These are phyloP conservation scores for Venustoraphidia nigricollis DNA, from an alignment of 2,888 invertebrate species.

Conservation along the genomic window DNA sequence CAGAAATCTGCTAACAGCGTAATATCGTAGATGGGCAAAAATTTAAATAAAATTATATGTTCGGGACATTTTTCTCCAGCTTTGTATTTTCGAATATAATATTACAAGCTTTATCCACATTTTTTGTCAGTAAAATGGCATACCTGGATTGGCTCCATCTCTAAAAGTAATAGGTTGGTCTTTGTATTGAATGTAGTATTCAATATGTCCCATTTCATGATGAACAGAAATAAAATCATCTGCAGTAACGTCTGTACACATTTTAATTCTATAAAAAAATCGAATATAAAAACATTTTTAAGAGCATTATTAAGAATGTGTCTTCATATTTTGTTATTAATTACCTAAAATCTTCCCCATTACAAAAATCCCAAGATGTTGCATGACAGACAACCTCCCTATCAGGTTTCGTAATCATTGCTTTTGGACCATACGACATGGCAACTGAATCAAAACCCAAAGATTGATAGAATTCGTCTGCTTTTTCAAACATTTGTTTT, in stretches of 20 bases:
- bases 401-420: constrained; percentile 41
- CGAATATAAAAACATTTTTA: not conserved
- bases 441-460: constrained; percentile 42
- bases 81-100: too few relatives aligned
- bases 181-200: constrained; percentile 45
- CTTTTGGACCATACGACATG: constrained; percentile 38
- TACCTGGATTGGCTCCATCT: constrained; percentile 32
- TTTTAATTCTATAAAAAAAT: constrained; percentile 32
- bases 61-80: too few relatives aligned
- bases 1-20: too few relatives aligned
- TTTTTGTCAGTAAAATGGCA: too few relatives aligned
- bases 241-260: constrained; percentile 39
- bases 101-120: too few relatives aligned
- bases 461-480: constrained; percentile 44
- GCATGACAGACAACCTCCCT: constrained; percentile 46
- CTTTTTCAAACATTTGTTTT: constrained; percentile 37
- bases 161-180: constrained; percentile 34
- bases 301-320: too few relatives aligned
- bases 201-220: constrained; percentile 58
- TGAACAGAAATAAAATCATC: constrained; percentile 49
- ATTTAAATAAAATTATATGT: too few relatives aligned
- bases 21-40: too few relatives aligned
- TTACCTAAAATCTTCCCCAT: constrained; percentile 47
- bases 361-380: constrained; percentile 55
- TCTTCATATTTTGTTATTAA: constrained; percentile 2